Conservation (phyloP, 2,888 invertebrate species). For the Chydorus sphaericus region DNA sequence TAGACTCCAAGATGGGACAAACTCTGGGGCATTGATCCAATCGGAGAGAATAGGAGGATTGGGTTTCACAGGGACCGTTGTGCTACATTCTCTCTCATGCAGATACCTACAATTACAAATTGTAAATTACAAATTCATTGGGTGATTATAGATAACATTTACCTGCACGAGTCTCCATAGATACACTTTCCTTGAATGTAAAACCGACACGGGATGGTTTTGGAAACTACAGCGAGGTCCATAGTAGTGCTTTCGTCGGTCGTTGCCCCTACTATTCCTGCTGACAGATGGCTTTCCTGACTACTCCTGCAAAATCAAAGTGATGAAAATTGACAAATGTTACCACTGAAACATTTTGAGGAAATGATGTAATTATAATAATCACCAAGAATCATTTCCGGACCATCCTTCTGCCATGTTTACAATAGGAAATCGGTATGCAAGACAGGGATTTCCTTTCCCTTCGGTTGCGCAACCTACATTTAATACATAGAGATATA, state of each 20-base stretch:
- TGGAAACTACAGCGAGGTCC: background rate
- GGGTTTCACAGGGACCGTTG: background rate
- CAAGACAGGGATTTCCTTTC: too few relatives aligned
- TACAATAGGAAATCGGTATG: slow-evolving; percentile 5
- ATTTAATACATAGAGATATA: too few relatives aligned
- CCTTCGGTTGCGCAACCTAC: too few relatives aligned
- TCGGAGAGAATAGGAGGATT: background rate
- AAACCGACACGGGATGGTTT: slow-evolving; percentile 10
- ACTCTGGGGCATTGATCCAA: slow-evolving; percentile 21
- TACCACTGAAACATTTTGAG: background rate
- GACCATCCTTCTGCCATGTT: slow-evolving; percentile 22
- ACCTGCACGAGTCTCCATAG: slow-evolving; percentile 24
- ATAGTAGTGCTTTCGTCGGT: too few relatives aligned
- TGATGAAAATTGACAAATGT: background rate
- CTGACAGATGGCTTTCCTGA: background rate
- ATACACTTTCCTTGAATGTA: slow-evolving; percentile 17
- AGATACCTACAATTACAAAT: background rate
- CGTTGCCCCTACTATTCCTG: too few relatives aligned
- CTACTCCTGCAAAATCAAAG: background rate
- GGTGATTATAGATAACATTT: slow-evolving; percentile 12
- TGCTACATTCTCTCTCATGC: background rate
- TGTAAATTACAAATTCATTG: background rate
- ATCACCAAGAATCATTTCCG: slow-evolving; percentile 17
- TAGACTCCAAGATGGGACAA: slow-evolving; percentile 18
- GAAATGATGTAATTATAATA: background rate